A percentile compares a stretch with the other conserved stretches of the same genome.
Evolutionary conservation across 2,888 invertebrate species (phyloP).

Genomic region (Callimorpha dominula): DNA sequence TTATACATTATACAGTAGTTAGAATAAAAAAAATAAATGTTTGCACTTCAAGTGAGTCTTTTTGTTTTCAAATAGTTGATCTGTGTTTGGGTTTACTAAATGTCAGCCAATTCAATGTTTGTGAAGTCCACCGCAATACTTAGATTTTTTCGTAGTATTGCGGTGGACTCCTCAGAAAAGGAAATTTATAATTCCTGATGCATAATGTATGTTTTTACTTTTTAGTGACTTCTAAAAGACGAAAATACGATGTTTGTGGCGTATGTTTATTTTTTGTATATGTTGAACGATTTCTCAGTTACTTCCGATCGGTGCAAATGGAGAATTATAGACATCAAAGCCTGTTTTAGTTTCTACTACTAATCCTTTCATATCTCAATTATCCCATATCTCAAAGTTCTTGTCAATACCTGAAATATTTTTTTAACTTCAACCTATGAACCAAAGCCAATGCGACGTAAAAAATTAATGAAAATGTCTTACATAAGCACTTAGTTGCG

Average conservation of each 20-base stretch:
- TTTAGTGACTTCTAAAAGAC: background rate
- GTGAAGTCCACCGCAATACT: background rate
- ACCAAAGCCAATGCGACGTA: too few relatives aligned
- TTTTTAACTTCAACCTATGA: too few relatives aligned
- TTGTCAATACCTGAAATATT: background rate
- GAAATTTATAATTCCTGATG: background rate
- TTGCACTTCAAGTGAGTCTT: background rate
- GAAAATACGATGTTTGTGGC: too few relatives aligned
- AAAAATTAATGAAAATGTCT: too few relatives aligned
- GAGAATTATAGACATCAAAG: background rate
- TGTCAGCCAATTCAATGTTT: background rate
- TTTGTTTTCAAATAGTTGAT: background rate
- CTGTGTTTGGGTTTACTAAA: background rate
- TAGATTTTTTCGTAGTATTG: background rate
- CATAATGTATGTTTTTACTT: background rate
- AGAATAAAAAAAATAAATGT: background rate
- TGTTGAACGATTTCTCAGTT: background rate
- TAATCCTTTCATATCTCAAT: background rate
- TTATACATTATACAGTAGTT: background rate
- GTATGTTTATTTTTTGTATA: background rate
- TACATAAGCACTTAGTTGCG: too few relatives aligned
- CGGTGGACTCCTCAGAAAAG: background rate
- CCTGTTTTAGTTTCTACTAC: background rate
- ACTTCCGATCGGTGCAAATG: background rate
- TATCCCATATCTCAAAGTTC: background rate